Conservation (phyloP, 37 sponge, comb jelly and placozoan genomes). For the Hexactinellida sp. region DNA sequence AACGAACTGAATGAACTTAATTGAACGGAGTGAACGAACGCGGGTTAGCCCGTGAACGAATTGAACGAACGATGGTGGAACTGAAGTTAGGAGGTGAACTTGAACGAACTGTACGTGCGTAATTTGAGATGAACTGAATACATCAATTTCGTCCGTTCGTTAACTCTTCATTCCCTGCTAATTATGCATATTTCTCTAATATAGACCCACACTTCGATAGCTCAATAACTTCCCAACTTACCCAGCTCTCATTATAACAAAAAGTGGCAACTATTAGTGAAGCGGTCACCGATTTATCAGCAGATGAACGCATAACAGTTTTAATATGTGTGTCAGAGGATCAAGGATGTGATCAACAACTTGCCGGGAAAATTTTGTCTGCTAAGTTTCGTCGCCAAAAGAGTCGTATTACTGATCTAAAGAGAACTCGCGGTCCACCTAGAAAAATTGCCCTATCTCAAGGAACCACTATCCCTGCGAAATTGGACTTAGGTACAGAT, state of each 20-base stretch:
- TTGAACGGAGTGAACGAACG: no score
- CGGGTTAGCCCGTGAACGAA: no score
- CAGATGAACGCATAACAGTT: not conserved
- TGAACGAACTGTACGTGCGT: no score
- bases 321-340: not conserved
- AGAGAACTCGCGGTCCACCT: constrained; percentile 12
- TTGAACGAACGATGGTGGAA: no score
- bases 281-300: not conserved
- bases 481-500: not conserved
- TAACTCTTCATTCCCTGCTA: no score
- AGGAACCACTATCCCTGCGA: not conserved
- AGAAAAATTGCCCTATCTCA: not conserved
- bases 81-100: no score
- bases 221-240: not conserved
- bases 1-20: no score
- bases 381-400: constrained; percentile 17
- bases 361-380: constrained; percentile 12
- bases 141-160: not conserved
- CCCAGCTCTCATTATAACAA: not conserved
- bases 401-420: constrained; percentile 11
- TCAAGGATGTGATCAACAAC: constrained; percentile 8
- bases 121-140: no score
- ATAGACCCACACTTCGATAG: no score
- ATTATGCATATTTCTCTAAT: no score
- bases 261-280: constrained; percentile 1